These are phyloP conservation scores for Aspidoscelis tigris DNA, from an alignment of 2,113 vertebrate genomes.

Conservation along the genomic window DNA sequence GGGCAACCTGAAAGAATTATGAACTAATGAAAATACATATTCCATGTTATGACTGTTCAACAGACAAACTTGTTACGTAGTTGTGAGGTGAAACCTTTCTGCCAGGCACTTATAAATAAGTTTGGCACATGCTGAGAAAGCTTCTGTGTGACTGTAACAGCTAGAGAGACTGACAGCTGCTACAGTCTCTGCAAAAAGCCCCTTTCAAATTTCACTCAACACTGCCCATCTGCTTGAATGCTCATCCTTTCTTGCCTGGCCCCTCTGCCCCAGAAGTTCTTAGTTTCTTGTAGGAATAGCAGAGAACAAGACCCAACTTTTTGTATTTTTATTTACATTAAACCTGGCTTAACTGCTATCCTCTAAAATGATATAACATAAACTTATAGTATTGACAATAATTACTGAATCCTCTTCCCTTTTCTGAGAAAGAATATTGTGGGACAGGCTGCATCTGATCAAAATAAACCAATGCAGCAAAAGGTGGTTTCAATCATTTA, in stretches of 20 bases:
- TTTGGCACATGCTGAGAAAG: background rate
- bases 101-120: slow-evolving; percentile 4
- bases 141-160: slow-evolving; percentile 2
- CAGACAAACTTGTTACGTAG: background rate
- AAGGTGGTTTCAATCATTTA: too few species aligned
- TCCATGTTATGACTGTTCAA: background rate
- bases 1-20: background rate
- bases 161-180: background rate
- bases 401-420: background rate
- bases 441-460: too few species aligned
- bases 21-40: background rate
- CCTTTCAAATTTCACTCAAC: background rate
- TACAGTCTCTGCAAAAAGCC: background rate
- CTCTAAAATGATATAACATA: too few species aligned
- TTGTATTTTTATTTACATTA: background rate
- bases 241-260: slow-evolving; percentile 20
- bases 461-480: too few species aligned
- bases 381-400: too few species aligned
- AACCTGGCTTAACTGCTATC: too few species aligned
- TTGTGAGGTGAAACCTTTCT: slow-evolving; percentile 1
- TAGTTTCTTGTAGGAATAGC: slow-evolving; percentile 4
- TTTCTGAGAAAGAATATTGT: background rate
- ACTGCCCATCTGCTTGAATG: background rate
- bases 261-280: background rate
- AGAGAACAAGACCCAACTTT: background rate